These are phyloP conservation scores for Alloplasta piceator DNA, from an alignment of 2,888 invertebrate genomes.

Conservation along the genomic window DNA sequence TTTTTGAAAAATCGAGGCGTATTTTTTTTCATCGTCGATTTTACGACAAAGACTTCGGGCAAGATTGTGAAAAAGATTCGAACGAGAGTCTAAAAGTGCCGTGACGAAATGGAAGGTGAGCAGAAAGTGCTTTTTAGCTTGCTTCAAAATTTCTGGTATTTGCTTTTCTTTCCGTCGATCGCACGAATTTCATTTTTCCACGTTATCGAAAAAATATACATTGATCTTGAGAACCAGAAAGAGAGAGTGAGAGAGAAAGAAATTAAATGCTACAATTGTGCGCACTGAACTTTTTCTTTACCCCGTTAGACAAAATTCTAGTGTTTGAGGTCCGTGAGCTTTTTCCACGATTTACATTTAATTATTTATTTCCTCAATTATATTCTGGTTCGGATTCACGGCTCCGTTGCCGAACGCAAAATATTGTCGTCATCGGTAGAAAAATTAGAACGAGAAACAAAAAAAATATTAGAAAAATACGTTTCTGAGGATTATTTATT, in stretches of 20 bases:
- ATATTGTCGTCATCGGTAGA: constrained; percentile 64
- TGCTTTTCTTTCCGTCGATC: neutral
- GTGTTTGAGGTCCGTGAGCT: constrained; percentile 55
- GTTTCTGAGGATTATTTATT: constrained; percentile 48
- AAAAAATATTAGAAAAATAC: constrained; percentile 71
- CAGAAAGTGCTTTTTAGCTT: neutral
- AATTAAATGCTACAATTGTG: constrained; percentile 46
- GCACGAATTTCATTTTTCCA: neutral
- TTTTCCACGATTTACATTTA: constrained; percentile 25
- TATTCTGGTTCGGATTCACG: neutral
- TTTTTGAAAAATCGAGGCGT: no score
- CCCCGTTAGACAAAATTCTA: constrained; percentile 6
- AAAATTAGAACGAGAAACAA: constrained; percentile 64
- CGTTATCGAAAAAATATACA: constrained; percentile 32
- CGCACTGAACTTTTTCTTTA: constrained; percentile 30
- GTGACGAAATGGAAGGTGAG: neutral
- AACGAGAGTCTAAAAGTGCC: neutral
- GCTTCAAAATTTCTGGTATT: constrained; percentile 9
- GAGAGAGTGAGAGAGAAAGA: constrained; percentile 29
- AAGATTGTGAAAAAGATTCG: constrained; percentile 33
- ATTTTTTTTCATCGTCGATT: neutral
- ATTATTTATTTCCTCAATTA: neutral
- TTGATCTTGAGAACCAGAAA: constrained; percentile 39
- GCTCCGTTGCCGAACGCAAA: constrained; percentile 19
- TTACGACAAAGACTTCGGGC: neutral